Base-by-base conservation (phyloP, 2,113 vertebrate genomes). In the Neofelis nebulosa region DNA sequence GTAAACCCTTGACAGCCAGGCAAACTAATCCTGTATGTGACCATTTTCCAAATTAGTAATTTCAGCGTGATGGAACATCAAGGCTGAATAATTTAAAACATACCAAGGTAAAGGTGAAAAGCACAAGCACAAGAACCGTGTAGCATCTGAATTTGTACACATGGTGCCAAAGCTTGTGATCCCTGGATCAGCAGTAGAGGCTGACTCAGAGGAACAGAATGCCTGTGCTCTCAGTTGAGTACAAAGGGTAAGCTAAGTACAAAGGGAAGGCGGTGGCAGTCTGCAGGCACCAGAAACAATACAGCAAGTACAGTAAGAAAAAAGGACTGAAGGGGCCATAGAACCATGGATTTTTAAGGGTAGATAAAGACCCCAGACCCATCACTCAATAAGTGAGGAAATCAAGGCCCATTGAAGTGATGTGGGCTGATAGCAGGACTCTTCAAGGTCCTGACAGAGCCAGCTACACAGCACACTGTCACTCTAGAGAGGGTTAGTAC, bases 51-150 rank as follows among this genome's bases (percentile, higher is more conserved):
- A 89, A 97, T 97, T 68, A 98, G 97, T 71, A 52, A 73, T 96
- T 98, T 98, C 87, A 94, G 92, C 86, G 38, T 94, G 90, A 95
- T 84, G 66, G 80, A 97, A 92, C 74, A 78, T 93, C 91, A 78
- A 73, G 95, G 41, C 92, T 97, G 94, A 94, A 97, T 98, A 94
- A 98, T 98, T 97, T 95, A 97, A 96, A 90, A 84, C 31, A 38
- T 55, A 97, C 81, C 82, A 87, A 97, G 65, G 87, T 89, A 95
- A 94, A 97, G 97, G 90, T 91, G 95, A 89, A 94, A 79, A 55
- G 97, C 85, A 89, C 92, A 93, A 96, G 84, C 61, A 7, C 21
- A 78, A 66, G 89, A 92, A 91, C 25, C 25, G 88, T 96, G 94
- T 88, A 73, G 90, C 76, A 29, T 79, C 94, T 69, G 80, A 92